Evolutionary conservation across 2,797 vertebrate genomes (phyloP), one percentile per base, ranked within the genome.

Genomic region (Euphonia xanthogaster): DNA sequence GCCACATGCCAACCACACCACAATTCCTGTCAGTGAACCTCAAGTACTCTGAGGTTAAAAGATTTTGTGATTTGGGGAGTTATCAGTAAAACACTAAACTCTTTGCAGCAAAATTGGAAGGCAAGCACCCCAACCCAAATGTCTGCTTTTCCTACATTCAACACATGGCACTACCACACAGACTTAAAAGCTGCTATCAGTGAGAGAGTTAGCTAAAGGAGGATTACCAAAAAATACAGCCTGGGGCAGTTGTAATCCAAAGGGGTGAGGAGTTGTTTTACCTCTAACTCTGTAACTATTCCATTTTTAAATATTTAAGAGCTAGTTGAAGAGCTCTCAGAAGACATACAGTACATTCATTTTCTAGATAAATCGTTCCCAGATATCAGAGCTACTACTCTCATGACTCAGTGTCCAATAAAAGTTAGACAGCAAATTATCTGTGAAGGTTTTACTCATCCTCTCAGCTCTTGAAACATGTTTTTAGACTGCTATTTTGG

Each of bases 401-500:
- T 80, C 70, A 35, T 60, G 91, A 95, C 57, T 86, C 93, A 75
- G 40, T n/a, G 9, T 45, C 85, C 45, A 58, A 84, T 10, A 12
- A n/a, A 83, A 95, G 42, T 45, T 50, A 20, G 40, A 37, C 62
- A 33, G 72, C 31, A 50, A 76, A 79, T 17, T 22, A 74, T 21
- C 77, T 60, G 21, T 2, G 55, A 67, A 87, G 80, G 88, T 57
- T 88, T 91, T 76, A 44, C 40, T 92, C 89, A 81, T 39, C 7
- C 1, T 60, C 58, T 79, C 30, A 2, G 53, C 93, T 94, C 95
- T 40, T 86, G 48, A 39, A 86, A 79, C 11, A 28, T 23, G 67
- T 33, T 71, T 74, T 55, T 57, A 92, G 31, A 33, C 50, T 87
- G 83, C 72, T 94, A 61, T 87, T 92, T 93, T 19, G 35, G 50